Evolutionary conservation across 2,888 invertebrate genomes (phyloP), one percentile per base, ranked within the genome.

Genomic region (Tromatobia lineatoria): DNA sequence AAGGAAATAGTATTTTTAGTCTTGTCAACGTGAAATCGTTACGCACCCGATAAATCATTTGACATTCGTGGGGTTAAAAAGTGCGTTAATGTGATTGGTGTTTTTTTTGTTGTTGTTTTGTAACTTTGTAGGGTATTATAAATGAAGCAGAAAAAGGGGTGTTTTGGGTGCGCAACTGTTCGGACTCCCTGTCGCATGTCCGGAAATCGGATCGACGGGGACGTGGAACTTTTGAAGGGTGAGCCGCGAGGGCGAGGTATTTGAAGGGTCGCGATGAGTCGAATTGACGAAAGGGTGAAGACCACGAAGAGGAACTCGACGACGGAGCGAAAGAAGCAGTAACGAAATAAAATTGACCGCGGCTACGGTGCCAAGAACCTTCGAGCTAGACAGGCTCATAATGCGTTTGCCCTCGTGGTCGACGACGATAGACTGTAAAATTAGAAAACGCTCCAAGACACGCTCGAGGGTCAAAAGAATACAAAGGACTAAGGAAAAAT

Each of bases 391-490:
- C 34, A 64, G 78, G 73, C 87, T 88, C 91, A 91, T 89, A 90
- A 92, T 90, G 91, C 91, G 90, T 89, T 91, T 89, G 90, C 90
- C 90, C 89, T 90, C 88, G 88, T 89, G 89, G 88, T 85, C 75
- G 11, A 79, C 81, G 47, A 89, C 88, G 87, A 90, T 90, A 90
- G 89, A 90, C 89, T 88, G 88, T 88, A 90, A 91, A 91, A 91
- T 92, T 91, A 90, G 92, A 91, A 90, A 91, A 91, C 88, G 90
- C 85, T 87, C 90, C 85, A 89, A 89, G 86, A 82, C 88, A 76
- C 88, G 90, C 82, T 86, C 88, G 79, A 89, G 88, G 86, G 89
- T 87, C 76, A 89, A 88, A 88, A 88, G 85, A 74, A 83, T 87
- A 81, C 84, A 85, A 75, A 83, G 86, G 67, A 88, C 82, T 29